Evolutionary conservation across 2,888 invertebrate genomes (phyloP).

Genomic region (Drosophila mettleri): DNA sequence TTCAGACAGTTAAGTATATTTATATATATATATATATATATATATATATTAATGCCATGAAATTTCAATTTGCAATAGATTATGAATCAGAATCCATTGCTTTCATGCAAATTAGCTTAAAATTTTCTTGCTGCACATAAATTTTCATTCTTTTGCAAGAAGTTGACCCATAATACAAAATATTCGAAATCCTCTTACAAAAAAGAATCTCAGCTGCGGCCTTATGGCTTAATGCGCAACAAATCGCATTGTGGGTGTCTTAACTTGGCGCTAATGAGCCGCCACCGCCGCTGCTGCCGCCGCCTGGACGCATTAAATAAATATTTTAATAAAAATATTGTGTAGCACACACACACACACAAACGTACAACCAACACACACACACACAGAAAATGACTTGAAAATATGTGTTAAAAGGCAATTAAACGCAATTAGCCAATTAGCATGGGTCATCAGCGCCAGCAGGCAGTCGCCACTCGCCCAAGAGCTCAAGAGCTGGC

Average conservation of each 20-base stretch:
- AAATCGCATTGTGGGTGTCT: conserved; percentile 18
- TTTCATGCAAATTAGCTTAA: not conserved
- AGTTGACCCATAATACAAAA: not conserved
- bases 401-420: conserved; percentile 68
- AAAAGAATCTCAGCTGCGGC: conserved; percentile 1
- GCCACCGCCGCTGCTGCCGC: conserved; percentile 17
- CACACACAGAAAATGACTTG: conserved; percentile 1
- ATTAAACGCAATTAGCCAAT: conserved; percentile 80
- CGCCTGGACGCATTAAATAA: conserved; percentile 50
- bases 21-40: not conserved
- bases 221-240: conserved; percentile 14
- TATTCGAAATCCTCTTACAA: not conserved
- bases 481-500: conserved; percentile 35
- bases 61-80: not conserved
- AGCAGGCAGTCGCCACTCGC: conserved; percentile 21
- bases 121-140: not conserved
- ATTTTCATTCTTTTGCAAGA: not conserved
- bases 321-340: conserved; percentile 57
- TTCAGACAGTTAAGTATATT: not conserved
- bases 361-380: too few species aligned
- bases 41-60: too few species aligned
- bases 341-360: conserved; percentile 22
- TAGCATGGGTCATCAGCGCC: conserved; percentile 74
- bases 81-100: not conserved
- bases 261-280: conserved; percentile 54